A percentile compares a stretch with the other conserved stretches of the same genome.
These are phyloP conservation scores for Corbicula japonica DNA, from an alignment of 2,888 invertebrate species.

Conservation along the genomic window DNA sequence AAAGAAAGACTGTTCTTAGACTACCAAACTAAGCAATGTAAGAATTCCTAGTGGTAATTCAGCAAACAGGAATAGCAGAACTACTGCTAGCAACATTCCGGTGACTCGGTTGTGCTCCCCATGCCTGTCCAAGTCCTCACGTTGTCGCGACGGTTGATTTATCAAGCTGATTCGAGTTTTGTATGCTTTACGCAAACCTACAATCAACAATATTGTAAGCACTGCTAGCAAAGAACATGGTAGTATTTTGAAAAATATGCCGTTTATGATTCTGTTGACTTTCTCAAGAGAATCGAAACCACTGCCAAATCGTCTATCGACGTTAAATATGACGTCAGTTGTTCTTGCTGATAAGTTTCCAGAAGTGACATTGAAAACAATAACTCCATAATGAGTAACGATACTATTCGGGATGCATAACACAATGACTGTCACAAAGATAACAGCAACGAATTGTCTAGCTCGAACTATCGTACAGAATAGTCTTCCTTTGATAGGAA, in stretches of 20 bases:
- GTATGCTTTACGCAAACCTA: conserved; percentile 86
- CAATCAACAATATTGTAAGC: conserved; percentile 86
- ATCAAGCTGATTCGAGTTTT: conserved; percentile 81
- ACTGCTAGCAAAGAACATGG: conserved; percentile 95
- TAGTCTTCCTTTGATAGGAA: conserved; percentile 92
- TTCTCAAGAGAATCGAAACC: conserved; percentile 59
- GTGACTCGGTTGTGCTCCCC: conserved; percentile 91
- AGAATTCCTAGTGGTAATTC: conserved; percentile 93
- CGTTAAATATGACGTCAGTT: conserved; percentile 36
- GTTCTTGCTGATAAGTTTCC: conserved; percentile 14
- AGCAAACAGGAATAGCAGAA: conserved; percentile 94
- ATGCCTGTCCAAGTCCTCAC: conserved; percentile 84
- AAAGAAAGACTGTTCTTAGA: conserved; percentile 92
- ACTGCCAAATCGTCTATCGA: conserved; percentile 47
- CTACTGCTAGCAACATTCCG: conserved; percentile 95
- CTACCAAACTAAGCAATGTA: conserved; percentile 92
- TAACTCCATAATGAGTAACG: conserved; percentile 88
- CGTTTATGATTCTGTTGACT: conserved; percentile 90
- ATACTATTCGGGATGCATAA: conserved; percentile 95
- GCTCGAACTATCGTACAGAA: conserved; percentile 95
- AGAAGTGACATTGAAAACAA: conserved; percentile 15
- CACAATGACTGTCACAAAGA: conserved; percentile 94
- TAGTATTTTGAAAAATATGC: conserved; percentile 96
- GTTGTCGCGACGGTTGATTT: conserved; percentile 83
- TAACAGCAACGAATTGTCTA: conserved; percentile 92